A percentile compares a stretch with the other conserved stretches of the same genome.
Conservation (phyloP, 2,888 invertebrate genomes). For the Ceriagrion tenellum region DNA sequence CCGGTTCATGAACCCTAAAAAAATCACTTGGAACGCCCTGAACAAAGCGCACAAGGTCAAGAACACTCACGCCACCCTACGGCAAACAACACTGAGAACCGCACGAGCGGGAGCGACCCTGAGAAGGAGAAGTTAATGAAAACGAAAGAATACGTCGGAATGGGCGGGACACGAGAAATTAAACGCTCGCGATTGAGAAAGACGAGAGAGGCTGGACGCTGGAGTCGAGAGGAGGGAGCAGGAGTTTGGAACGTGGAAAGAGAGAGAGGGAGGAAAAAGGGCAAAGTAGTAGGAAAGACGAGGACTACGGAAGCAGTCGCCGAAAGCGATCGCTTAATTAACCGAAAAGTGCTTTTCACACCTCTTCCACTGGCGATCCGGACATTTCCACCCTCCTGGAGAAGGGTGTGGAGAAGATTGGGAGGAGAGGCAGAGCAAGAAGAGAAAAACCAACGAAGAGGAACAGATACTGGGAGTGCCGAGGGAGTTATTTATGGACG, state of each 20-base stretch:
- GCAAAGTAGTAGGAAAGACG: background rate
- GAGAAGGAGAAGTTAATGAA: constrained; percentile 6
- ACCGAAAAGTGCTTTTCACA: constrained; percentile 62
- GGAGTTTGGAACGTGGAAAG: no score
- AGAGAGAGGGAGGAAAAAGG: background rate
- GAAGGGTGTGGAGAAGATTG: background rate
- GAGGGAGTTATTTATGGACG: constrained; percentile 55
- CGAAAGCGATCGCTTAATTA: constrained; percentile 61
- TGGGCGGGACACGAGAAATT: background rate
- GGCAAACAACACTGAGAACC: background rate
- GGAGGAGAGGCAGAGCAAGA: background rate
- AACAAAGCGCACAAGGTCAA: background rate
- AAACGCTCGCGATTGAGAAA: background rate
- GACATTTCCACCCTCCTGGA: background rate
- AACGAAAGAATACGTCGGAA: constrained; percentile 38
- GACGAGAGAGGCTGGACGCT: background rate
- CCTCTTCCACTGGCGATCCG: constrained; percentile 29
- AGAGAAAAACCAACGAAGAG: background rate
- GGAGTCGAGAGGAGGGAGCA: no score
- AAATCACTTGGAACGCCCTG: no score
- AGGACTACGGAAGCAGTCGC: background rate
- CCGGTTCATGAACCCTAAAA: no score
- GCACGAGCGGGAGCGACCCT: background rate
- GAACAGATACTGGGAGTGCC: background rate
- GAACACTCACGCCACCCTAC: background rate